A percentile compares a stretch with the other conserved stretches of the same genome.
phyloP scores from a whole-genome alignment of 2,888 invertebrate species.

The Drosophila kanekoi region DNA sequence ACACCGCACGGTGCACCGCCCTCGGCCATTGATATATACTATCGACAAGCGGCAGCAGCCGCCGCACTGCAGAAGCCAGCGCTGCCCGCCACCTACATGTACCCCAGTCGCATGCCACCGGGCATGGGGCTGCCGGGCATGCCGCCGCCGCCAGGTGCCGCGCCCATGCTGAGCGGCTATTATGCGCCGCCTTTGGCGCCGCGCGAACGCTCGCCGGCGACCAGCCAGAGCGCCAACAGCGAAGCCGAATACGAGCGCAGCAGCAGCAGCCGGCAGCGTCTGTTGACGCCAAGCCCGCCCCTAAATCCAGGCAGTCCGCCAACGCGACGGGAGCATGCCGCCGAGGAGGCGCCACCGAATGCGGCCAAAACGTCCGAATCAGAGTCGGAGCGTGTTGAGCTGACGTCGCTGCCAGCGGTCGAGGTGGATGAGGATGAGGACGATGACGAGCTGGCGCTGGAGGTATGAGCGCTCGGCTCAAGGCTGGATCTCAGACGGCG shows the following conservation, averaged over 20 bases:
- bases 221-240: conserved; percentile 72
- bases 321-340: conserved; percentile 55
- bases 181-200: conserved; percentile 84
- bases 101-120: conserved; percentile 85
- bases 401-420: conserved; percentile 2
- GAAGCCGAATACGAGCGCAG: conserved; percentile 72
- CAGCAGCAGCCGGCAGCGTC: conserved; percentile 68
- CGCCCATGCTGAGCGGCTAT: conserved; percentile 86
- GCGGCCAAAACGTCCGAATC: conserved; percentile 21
- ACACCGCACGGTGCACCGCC: conserved; percentile 88
- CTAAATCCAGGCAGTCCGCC: conserved; percentile 85
- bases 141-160: conserved; percentile 70
- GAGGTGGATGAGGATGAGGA: conserved; percentile 36
- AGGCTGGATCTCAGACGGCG: conserved; percentile 66
- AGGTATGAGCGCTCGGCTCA: conserved; percentile 47
- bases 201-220: conserved; percentile 69
- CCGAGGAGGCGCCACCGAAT: conserved; percentile 32
- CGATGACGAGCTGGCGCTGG: conserved; percentile 52
- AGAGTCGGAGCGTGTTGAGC: conserved; percentile 13
- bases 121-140: conserved; percentile 78
- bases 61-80: conserved; percentile 94
- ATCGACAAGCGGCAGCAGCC: conserved; percentile 90
- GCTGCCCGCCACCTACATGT: conserved; percentile 88
- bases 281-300: conserved; percentile 83
- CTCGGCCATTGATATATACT: conserved; percentile 91